Conservation (phyloP, 1,140 invertebrate genomes). For the Planococcus citri region DNA sequence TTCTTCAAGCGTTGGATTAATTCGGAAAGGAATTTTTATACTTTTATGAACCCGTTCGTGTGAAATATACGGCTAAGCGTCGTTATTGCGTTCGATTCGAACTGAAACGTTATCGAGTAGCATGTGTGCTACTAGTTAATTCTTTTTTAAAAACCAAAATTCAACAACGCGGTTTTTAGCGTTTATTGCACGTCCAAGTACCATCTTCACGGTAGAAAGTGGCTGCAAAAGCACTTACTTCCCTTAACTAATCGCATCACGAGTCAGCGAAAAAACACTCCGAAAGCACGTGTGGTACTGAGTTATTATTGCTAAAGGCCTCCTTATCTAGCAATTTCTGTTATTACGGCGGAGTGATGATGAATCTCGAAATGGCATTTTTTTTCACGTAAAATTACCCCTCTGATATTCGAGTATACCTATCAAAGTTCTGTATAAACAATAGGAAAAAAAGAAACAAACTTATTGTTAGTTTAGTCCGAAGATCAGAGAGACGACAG, state of each 20-base stretch:
- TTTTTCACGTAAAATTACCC: background rate
- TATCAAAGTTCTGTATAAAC: background rate
- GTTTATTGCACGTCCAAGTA: slow-evolving; percentile 11
- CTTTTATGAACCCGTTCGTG: background rate
- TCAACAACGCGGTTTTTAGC: background rate
- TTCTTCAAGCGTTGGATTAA: slow-evolving; percentile 14
- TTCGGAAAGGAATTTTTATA: slow-evolving; percentile 19
- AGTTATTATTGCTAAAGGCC: background rate
- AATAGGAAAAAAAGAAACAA: slow-evolving; percentile 9
- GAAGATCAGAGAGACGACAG: background rate
- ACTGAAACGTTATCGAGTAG: background rate
- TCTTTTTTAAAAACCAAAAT: background rate
- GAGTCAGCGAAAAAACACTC: background rate
- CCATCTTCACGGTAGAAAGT: slow-evolving; percentile 8
- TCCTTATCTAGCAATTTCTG: background rate
- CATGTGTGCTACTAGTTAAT: background rate
- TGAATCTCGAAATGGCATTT: background rate
- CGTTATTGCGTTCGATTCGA: background rate
- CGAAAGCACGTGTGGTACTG: background rate
- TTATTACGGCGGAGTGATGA: background rate
- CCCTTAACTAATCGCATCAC: slow-evolving; percentile 14
- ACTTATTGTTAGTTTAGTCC: background rate
- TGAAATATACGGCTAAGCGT: slow-evolving; percentile 1
- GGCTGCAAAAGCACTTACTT: slow-evolving; percentile 16
- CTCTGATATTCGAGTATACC: background rate